phyloP scores from a whole-genome alignment of 2,888 invertebrate genomes.

The Synergus gifuensis region DNA sequence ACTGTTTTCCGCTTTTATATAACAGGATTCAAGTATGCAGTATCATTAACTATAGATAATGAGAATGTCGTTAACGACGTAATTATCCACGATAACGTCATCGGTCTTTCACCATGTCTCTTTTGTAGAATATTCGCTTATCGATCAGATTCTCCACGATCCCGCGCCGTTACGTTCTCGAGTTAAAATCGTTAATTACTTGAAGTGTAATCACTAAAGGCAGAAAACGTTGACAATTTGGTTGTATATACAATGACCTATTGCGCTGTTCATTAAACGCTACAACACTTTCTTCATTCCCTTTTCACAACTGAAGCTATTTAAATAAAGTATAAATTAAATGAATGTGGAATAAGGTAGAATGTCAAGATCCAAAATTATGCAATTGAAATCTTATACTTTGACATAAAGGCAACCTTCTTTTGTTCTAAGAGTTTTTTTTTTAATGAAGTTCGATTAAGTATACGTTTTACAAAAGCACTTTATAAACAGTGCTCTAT shows the following conservation, averaged over 20 bases:
- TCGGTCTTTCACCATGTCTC: neutral
- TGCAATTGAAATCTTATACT: neutral
- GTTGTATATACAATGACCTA: neutral
- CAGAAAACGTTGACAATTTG: neutral
- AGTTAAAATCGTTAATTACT: neutral
- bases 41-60: slow-evolving; percentile 54
- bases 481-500: neutral
- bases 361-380: neutral
- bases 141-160: slow-evolving; percentile 7
- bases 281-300: neutral
- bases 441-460: neutral
- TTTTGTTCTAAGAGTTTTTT: neutral
- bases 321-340: neutral
- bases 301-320: neutral
- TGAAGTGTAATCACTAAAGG: neutral
- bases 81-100: slow-evolving; percentile 50
- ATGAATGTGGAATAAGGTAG: neutral
- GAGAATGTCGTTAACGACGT: slow-evolving; percentile 51
- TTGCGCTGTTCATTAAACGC: neutral
- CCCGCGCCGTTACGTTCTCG: neutral
- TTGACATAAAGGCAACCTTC: neutral
- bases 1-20: neutral
- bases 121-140: neutral
- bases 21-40: slow-evolving; percentile 52
- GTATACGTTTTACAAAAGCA: neutral